Conservation (phyloP, 2,113 vertebrate genomes). For the Orthonyx spaldingii region DNA sequence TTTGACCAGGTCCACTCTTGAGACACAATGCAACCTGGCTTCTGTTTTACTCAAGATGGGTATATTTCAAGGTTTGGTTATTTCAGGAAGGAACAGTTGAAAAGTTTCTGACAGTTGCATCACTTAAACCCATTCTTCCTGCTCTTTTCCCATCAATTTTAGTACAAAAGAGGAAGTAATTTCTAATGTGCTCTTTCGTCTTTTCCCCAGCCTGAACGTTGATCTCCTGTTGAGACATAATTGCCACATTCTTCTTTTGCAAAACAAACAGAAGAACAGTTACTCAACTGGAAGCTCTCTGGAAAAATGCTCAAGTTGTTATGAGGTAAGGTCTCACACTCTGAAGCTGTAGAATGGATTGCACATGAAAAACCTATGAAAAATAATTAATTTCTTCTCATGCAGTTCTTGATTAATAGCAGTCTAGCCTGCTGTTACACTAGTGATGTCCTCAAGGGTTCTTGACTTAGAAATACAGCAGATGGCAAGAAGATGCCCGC, state of each 20-base stretch:
- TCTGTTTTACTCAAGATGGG: background rate
- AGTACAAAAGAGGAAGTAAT: background rate
- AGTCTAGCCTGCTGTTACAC: background rate
- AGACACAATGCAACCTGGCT: background rate
- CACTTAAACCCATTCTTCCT: background rate
- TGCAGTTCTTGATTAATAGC: background rate
- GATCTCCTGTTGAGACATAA: background rate
- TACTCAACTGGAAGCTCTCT: background rate
- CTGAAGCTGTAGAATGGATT: background rate
- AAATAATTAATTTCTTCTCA: background rate
- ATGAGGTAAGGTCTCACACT: background rate
- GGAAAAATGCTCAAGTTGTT: background rate
- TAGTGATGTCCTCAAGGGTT: slow-evolving; percentile 16
- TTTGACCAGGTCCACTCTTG: background rate
- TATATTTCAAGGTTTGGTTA: background rate
- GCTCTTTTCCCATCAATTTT: background rate
- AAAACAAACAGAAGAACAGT: background rate
- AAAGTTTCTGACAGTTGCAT: background rate
- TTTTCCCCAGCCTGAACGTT: background rate
- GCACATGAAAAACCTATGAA: background rate
- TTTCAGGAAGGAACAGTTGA: background rate
- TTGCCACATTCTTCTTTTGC: background rate
- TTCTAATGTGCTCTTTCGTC: background rate
- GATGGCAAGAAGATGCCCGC: slow-evolving; percentile 4
- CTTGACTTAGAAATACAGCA: slow-evolving; percentile 30